Percentiles rank a stretch among this genome's conserved stretches.
These are phyloP conservation scores for Percopsis omiscomaycus DNA, from an alignment of 2,797 vertebrate genomes.

Conservation along the genomic window DNA sequence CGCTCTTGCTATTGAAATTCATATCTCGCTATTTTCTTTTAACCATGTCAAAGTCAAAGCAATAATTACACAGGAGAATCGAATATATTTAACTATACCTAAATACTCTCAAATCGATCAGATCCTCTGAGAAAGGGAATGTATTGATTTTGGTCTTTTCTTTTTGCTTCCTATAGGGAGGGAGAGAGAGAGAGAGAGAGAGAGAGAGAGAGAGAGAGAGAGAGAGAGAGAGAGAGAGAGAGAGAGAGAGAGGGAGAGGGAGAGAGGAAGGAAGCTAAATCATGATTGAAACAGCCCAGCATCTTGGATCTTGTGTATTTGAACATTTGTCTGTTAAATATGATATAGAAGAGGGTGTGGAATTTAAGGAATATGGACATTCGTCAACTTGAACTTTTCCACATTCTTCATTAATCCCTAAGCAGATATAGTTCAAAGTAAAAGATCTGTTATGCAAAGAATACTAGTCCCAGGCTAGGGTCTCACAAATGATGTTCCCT, in stretches of 20 bases:
- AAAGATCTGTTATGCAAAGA: conserved; percentile 48
- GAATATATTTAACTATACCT: conserved; percentile 34
- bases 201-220: conserved; percentile 5
- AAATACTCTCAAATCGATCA: conserved; percentile 33
- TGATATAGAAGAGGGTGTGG: too few species aligned
- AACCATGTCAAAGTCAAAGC: conserved; percentile 36
- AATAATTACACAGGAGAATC: conserved; percentile 22
- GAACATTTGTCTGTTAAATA: conserved; percentile 9
- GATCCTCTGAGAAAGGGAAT: conserved; percentile 30
- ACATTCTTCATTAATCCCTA: conserved; percentile 40
- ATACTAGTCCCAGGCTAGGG: conserved; percentile 30
- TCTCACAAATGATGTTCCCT: conserved; percentile 31
- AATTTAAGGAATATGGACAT: too few species aligned
- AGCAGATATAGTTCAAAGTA: conserved; percentile 23
- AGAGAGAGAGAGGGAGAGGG: conserved; percentile 1
- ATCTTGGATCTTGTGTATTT: background rate
- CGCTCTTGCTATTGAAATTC: conserved; percentile 2
- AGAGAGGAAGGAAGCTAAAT: conserved; percentile 9
- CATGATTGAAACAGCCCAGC: conserved; percentile 17
- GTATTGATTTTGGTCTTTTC: conserved; percentile 40
- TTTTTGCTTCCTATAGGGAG: background rate
- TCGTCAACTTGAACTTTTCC: conserved; percentile 6
- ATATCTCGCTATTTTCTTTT: conserved; percentile 22
- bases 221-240: background rate
- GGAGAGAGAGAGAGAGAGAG: background rate